phyloP scores from a whole-genome alignment of 2,113 vertebrate genomes.

The Thalassarche chlororhynchos region DNA sequence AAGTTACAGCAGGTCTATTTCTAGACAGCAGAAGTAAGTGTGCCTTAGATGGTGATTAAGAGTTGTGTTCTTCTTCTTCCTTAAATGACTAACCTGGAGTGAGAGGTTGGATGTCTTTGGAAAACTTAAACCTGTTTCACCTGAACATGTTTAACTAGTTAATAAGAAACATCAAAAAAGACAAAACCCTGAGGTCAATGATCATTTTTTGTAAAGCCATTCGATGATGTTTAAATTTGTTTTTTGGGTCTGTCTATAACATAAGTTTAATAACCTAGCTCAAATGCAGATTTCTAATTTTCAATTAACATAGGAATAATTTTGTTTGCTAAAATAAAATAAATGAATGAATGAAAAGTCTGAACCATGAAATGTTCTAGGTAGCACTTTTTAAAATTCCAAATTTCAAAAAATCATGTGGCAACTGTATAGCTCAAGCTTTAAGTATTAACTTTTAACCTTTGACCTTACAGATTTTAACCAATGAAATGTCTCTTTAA shows the following conservation, averaged over 20 bases:
- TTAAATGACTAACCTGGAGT: slow-evolving; percentile 85
- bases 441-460: slow-evolving; percentile 99
- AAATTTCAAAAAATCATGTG: slow-evolving; percentile 96
- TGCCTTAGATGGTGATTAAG: slow-evolving; percentile 78
- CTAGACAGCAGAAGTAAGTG: slow-evolving; percentile 80
- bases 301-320: slow-evolving; percentile 98
- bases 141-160: slow-evolving; percentile 96
- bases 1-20: slow-evolving; percentile 70
- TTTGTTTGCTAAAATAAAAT: slow-evolving; percentile 98
- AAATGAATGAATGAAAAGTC: slow-evolving; percentile 93
- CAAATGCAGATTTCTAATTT: slow-evolving; percentile 92
- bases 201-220: slow-evolving; percentile 89
- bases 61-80: slow-evolving; percentile 75
- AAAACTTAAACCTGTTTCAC: slow-evolving; percentile 90
- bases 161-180: slow-evolving; percentile 91
- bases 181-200: slow-evolving; percentile 87
- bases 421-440: slow-evolving; percentile 95
- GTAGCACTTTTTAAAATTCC: slow-evolving; percentile 91
- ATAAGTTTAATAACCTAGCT: slow-evolving; percentile 94
- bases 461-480: slow-evolving; percentile 99
- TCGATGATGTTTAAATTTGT: slow-evolving; percentile 91
- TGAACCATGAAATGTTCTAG: slow-evolving; percentile 94
- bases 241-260: slow-evolving; percentile 94
- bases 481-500: slow-evolving; percentile 99
- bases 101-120: slow-evolving; percentile 88